Evolutionary conservation across 2,888 invertebrate genomes (phyloP).

Genomic region (Brachypalpus laphriformis): DNA sequence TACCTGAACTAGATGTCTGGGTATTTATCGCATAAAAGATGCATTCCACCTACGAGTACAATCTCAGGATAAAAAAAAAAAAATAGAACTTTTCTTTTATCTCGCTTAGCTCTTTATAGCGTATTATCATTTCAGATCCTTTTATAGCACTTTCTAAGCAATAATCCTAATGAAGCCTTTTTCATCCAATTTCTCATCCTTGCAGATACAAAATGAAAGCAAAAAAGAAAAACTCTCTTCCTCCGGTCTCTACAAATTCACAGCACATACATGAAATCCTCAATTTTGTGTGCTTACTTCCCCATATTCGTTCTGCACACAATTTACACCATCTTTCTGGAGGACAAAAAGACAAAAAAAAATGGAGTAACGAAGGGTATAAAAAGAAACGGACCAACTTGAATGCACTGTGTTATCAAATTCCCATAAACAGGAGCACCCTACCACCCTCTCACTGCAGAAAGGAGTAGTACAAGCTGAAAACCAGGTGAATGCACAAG

Average conservation of each 20-base stretch:
- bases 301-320: constrained; percentile 38
- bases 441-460: not conserved
- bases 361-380: not conserved
- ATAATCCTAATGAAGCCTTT: constrained; percentile 62
- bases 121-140: constrained; percentile 40
- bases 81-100: not conserved
- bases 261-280: constrained; percentile 53
- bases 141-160: constrained; percentile 49
- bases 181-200: constrained; percentile 55
- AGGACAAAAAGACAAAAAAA: constrained; percentile 1
- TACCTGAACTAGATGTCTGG: constrained; percentile 21
- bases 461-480: not conserved
- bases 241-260: constrained; percentile 28
- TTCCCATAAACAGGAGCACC: constrained; percentile 15
- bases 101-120: constrained; percentile 67
- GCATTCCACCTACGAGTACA: not conserved
- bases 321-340: constrained; percentile 62
- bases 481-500: constrained; percentile 59
- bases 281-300: constrained; percentile 59
- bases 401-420: constrained; percentile 62
- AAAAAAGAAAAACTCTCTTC: not conserved
- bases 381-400: constrained; percentile 33
- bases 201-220: constrained; percentile 9
- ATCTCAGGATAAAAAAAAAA: not conserved
- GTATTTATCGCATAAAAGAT: constrained; percentile 29